Percentiles rank a stretch among this genome's conserved stretches.
phyloP scores from a whole-genome alignment of 1,140 invertebrate species.

The Capitella teleta region DNA sequence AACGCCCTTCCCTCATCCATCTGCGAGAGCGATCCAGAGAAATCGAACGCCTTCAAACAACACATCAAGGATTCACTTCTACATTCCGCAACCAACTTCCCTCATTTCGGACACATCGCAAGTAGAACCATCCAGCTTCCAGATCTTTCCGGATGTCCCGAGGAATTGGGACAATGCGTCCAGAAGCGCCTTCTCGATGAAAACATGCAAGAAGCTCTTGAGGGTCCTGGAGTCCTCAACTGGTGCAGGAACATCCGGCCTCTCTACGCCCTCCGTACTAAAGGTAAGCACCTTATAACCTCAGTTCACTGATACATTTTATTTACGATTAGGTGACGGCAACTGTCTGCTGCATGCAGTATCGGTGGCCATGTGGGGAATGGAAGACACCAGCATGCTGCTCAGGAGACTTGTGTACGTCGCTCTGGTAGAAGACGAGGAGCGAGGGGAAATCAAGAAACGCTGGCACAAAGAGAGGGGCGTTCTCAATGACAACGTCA shows the following conservation, averaged over 20 bases:
- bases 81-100: too few species aligned
- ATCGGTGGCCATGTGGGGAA: slow-evolving; percentile 62
- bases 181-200: neutral
- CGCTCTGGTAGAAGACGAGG: slow-evolving; percentile 44
- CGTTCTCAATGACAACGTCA: neutral
- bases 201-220: slow-evolving; percentile 10
- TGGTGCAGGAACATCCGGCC: slow-evolving; percentile 24
- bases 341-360: slow-evolving; percentile 81
- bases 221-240: slow-evolving; percentile 23
- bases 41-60: too few species aligned
- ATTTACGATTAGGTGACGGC: slow-evolving; percentile 59
- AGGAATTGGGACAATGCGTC: neutral
- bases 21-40: too few species aligned
- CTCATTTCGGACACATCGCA: too few species aligned
- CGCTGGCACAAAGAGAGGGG: slow-evolving; percentile 6
- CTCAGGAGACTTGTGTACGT: slow-evolving; percentile 64
- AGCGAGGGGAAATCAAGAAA: neutral
- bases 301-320: slow-evolving; percentile 30
- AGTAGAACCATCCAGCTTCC: neutral
- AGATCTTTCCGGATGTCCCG: neutral
- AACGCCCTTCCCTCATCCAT: too few species aligned
- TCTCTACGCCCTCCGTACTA: slow-evolving; percentile 20
- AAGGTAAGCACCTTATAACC: slow-evolving; percentile 16
- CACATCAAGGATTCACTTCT: too few species aligned
- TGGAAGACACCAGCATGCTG: slow-evolving; percentile 67